Evolutionary conservation across 2,113 vertebrate species (phyloP), one percentile per base, ranked within the genome.

Genomic region (Ailuropoda melanoleuca): DNA sequence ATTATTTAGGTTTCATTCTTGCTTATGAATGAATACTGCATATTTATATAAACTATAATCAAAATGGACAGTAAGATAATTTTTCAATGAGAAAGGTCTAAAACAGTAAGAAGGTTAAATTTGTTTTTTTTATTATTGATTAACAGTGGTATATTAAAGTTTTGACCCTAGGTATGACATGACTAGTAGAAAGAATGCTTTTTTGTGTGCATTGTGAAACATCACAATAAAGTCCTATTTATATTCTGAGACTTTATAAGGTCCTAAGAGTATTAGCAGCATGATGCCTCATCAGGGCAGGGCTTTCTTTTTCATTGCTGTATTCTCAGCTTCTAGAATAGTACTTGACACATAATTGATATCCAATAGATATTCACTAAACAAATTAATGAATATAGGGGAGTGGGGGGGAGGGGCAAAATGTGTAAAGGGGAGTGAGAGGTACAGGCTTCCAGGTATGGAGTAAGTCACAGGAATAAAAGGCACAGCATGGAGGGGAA

Each of bases 1-100:
- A 94, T 94, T 91, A 89, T 75, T 94, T 94, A 39, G 43, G 82
- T 70, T 60, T 23, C 29, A 94, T 86, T 88, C 5, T 58, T 88
- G 14, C 37, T 62, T 85, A 80, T 75, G 13, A 93, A 95, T 82
- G 19, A 88, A 80, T 94, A 46, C 3, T 94, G 93, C 6, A 91
- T 85, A 37, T 53, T 92, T 80, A 94, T 0, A 90, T 70, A 72
- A 97, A 24, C 37, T 78, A 1, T 68, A 88, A 56, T 80, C 11
- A 82, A 74, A 91, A 89, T 86, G 37, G 17, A 74, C 39, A 83
- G 29, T 26, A 66, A 81, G 62, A 64, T 31, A 88, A 81, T 68
- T 89, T 56, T 93, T 56, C 48, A 70, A 72, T 90, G 39, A 88
- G 46, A 85, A 88, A 88, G 24, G 6, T 68, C 48, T 77, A 93